Conservation (phyloP, 2,113 vertebrate genomes). For the Ia io region DNA sequence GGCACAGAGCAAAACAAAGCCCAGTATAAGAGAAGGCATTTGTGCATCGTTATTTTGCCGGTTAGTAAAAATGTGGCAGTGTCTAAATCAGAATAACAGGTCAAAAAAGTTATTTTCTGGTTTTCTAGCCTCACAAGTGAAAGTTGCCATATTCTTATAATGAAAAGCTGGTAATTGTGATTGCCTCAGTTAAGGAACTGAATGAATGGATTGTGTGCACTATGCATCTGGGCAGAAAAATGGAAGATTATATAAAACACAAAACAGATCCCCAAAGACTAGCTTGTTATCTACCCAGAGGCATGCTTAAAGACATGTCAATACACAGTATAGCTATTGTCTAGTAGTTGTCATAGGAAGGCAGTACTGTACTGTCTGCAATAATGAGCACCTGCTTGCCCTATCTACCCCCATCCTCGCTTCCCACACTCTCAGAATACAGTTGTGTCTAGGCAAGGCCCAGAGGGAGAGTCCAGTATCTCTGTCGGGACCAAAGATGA, state of each 20-base stretch:
- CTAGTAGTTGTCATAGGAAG: not conserved
- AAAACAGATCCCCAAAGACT: not conserved
- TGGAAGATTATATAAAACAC: not conserved
- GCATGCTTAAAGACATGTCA: not conserved
- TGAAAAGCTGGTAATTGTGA: not conserved
- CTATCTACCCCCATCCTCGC: not conserved
- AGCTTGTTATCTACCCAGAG: not conserved
- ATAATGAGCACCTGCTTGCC: not conserved
- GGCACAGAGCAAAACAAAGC: not conserved
- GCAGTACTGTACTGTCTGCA: not conserved
- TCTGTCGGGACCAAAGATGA: not conserved
- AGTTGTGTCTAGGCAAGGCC: not conserved
- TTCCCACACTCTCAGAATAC: not conserved
- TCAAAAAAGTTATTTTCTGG: not conserved
- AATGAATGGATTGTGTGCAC: not conserved
- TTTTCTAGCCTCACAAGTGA: constrained; percentile 8
- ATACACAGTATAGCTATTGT: not conserved
- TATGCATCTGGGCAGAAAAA: not conserved
- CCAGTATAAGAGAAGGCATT: not conserved
- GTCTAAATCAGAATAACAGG: not conserved
- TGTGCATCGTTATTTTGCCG: not conserved
- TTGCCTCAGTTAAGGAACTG: not conserved
- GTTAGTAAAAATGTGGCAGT: not conserved
- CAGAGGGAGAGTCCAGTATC: not conserved
- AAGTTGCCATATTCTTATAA: not conserved